phyloP scores from a whole-genome alignment of 2,113 vertebrate genomes.

The Helogale parvula region DNA sequence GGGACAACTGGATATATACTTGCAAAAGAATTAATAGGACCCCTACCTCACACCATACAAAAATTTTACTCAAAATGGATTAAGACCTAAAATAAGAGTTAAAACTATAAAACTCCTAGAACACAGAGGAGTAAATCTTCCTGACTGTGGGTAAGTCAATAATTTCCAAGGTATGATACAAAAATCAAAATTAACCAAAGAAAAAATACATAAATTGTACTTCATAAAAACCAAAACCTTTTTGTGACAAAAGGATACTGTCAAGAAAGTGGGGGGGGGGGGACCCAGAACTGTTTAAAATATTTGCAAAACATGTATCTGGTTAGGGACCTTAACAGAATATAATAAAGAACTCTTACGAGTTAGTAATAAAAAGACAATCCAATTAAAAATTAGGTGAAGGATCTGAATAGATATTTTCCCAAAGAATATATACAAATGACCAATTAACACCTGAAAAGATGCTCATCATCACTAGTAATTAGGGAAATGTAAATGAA shows the following conservation, averaged over 20 bases:
- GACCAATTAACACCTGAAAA: background rate
- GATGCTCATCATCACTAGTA: background rate
- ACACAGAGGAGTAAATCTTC: background rate
- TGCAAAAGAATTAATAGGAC: background rate
- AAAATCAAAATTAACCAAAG: background rate
- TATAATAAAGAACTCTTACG: slow-evolving; percentile 2
- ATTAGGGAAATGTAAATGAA: background rate
- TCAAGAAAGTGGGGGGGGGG: background rate
- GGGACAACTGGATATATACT: background rate
- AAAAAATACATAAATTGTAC: background rate
- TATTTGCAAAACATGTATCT: slow-evolving; percentile 13
- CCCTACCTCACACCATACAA: background rate
- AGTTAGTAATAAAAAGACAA: background rate
- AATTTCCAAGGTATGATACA: background rate
- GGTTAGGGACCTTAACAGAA: background rate
- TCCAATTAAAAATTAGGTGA: background rate
- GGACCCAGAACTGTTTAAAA: background rate
- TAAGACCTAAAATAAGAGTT: background rate
- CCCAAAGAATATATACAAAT: background rate
- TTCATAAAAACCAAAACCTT: background rate
- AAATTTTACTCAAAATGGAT: background rate
- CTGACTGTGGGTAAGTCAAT: background rate
- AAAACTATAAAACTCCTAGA: background rate
- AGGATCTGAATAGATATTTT: background rate
- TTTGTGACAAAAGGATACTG: background rate